Evolutionary conservation across 2,797 vertebrate genomes (phyloP).

Genomic region (Pachyuromys duprasi): DNA sequence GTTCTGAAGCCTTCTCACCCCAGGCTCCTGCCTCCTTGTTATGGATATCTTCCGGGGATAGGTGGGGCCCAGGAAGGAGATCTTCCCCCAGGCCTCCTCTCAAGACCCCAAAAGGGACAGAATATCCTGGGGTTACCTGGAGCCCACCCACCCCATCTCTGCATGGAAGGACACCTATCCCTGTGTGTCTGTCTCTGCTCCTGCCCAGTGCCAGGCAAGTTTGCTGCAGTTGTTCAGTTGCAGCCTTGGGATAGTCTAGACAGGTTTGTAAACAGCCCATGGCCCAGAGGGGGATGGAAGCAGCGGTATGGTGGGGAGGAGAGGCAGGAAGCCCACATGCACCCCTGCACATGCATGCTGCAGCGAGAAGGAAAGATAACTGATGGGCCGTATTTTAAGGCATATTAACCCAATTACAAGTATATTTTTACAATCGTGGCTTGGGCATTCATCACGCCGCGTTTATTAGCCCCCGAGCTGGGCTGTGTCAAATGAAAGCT

Average conservation of each 20-base stretch:
- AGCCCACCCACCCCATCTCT: background rate
- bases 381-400: slow-evolving; percentile 98
- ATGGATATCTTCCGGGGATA: background rate
- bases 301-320: background rate
- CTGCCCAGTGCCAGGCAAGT: fast-evolving
- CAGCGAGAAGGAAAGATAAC: slow-evolving; percentile 91
- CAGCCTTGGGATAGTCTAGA: fast-evolving
- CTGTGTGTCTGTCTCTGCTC: background rate
- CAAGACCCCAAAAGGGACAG: background rate
- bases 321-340: slow-evolving; percentile 65
- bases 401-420: slow-evolving; percentile 99
- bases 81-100: background rate
- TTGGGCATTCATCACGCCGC: slow-evolving; percentile 93
- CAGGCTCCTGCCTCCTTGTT: background rate
- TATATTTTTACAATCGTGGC: slow-evolving; percentile 95
- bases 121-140: background rate
- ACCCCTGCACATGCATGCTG: slow-evolving; percentile 84
- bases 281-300: background rate
- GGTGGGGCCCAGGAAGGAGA: background rate
- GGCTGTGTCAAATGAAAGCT: slow-evolving; percentile 91
- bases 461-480: slow-evolving; percentile 92
- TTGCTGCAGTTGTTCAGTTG: background rate
- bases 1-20: background rate
- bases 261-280: background rate
- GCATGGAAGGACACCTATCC: background rate